phyloP scores from a whole-genome alignment of 2,888 invertebrate species.

The Lycia hirtaria region DNA sequence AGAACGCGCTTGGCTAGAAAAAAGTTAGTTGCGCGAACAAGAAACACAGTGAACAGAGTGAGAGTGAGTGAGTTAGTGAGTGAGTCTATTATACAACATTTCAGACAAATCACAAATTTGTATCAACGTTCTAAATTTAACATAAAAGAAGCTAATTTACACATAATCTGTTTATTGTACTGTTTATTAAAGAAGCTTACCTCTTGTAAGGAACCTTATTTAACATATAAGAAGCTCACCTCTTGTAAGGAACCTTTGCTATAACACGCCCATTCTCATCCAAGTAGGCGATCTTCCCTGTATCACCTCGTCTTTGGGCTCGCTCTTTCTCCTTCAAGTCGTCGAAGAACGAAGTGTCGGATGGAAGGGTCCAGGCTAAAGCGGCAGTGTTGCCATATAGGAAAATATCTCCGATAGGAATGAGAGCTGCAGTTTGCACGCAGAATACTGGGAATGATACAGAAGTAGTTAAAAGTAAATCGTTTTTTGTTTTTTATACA shows the following conservation, averaged over 20 bases:
- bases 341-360: conserved; percentile 73
- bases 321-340: conserved; percentile 63
- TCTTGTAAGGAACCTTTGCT: conserved; percentile 66
- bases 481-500: neutral
- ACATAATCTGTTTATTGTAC: too few species aligned
- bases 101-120: too few species aligned
- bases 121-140: too few species aligned
- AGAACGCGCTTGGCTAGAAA: too few species aligned
- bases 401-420: conserved; percentile 86
- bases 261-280: conserved; percentile 64
- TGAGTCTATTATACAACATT: too few species aligned
- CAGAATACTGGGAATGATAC: conserved; percentile 90
- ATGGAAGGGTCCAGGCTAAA: conserved; percentile 90
- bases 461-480: too few species aligned
- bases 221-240: conserved; percentile 55
- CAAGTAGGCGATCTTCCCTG: conserved; percentile 63
- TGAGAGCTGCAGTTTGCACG: conserved; percentile 84
- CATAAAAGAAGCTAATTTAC: too few species aligned
- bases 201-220: conserved; percentile 68
- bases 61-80: too few species aligned
- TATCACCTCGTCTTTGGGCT: conserved; percentile 62
- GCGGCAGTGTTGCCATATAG: conserved; percentile 90
- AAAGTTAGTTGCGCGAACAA: too few species aligned
- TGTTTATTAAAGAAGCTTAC: conserved; percentile 44
- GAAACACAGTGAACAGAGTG: too few species aligned